Evolutionary conservation across 2,797 vertebrate genomes (phyloP).

Genomic region (Alfaro cultratus): DNA sequence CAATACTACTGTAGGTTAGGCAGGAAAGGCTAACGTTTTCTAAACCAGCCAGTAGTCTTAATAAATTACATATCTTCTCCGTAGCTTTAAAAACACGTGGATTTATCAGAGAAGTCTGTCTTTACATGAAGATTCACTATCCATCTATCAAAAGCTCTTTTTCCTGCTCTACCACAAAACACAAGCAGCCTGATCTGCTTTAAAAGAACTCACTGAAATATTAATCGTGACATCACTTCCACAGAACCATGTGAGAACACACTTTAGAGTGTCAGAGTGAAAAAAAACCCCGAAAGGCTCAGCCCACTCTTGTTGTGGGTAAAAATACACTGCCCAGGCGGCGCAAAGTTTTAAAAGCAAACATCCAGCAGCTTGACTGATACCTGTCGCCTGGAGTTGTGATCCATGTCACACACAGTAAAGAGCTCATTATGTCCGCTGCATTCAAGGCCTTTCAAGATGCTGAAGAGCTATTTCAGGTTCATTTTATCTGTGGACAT

Average conservation of each 20-base stretch:
- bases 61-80: slow-evolving; percentile 14
- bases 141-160: slow-evolving; percentile 50
- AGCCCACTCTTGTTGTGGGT: slow-evolving; percentile 55
- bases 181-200: slow-evolving; percentile 61
- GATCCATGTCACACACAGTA: background rate
- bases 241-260: slow-evolving; percentile 68
- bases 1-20: background rate
- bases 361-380: slow-evolving; percentile 36
- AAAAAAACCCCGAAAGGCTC: slow-evolving; percentile 56
- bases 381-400: slow-evolving; percentile 2
- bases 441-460: slow-evolving; percentile 17
- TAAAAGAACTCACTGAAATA: slow-evolving; percentile 75
- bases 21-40: background rate
- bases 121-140: slow-evolving; percentile 47
- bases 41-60: background rate
- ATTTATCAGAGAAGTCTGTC: slow-evolving; percentile 12
- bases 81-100: slow-evolving; percentile 21
- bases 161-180: slow-evolving; percentile 53
- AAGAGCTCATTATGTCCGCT: slow-evolving; percentile 8
- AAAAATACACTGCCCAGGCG: slow-evolving; percentile 49
- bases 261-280: slow-evolving; percentile 69
- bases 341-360: slow-evolving; percentile 45
- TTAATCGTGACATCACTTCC: slow-evolving; percentile 77
- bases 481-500: background rate
- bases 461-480: background rate